A percentile compares a stretch with the other conserved stretches of the same genome.
These are phyloP conservation scores for Siniperca undulata DNA, from an alignment of 2,797 vertebrate species.

Conservation along the genomic window DNA sequence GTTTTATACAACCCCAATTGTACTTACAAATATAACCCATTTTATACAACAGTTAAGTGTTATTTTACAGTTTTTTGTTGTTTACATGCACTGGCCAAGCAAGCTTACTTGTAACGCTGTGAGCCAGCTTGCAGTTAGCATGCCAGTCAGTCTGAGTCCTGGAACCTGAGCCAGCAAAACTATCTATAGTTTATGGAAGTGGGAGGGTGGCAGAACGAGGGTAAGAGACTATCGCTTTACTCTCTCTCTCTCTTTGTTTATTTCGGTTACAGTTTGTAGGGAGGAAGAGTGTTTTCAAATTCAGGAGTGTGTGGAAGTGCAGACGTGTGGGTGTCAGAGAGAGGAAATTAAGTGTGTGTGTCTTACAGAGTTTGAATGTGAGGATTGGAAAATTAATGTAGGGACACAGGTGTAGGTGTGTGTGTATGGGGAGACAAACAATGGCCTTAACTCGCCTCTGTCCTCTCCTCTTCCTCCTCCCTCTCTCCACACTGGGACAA, in stretches of 20 bases:
- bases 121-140: constrained; percentile 37
- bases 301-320: constrained; percentile 28
- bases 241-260: constrained; percentile 40
- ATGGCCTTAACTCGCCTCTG: constrained; percentile 81
- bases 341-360: constrained; percentile 14
- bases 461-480: constrained; percentile 76
- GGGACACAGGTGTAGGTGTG: constrained; percentile 22
- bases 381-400: constrained; percentile 43
- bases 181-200: constrained; percentile 83
- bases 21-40: not conserved
- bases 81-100: not conserved
- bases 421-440: constrained; percentile 41
- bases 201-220: constrained; percentile 68
- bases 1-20: not conserved
- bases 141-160: constrained; percentile 63
- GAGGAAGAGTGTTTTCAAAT: constrained; percentile 45
- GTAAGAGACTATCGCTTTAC: constrained; percentile 55
- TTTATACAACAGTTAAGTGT: not conserved
- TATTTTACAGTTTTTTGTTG: constrained; percentile 11
- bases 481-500: constrained; percentile 75
- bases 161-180: constrained; percentile 84
- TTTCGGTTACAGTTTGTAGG: constrained; percentile 42
- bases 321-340: constrained; percentile 26
- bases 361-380: constrained; percentile 12
- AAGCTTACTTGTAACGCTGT: constrained; percentile 11